These are phyloP conservation scores for Lasioglossum albipes DNA, from an alignment of 1,140 invertebrate species.

Conservation along the genomic window DNA sequence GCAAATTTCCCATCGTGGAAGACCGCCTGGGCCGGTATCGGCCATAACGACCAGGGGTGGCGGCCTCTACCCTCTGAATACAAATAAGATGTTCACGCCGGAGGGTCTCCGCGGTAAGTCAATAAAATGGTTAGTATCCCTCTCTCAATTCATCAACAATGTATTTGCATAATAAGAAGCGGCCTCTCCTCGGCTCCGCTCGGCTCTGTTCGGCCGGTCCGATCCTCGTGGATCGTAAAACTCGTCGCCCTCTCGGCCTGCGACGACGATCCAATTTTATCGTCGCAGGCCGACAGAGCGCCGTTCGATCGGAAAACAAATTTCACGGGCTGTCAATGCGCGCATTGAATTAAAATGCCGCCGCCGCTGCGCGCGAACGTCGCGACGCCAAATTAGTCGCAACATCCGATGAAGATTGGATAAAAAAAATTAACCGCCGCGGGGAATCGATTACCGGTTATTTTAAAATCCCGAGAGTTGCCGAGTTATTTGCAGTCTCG, in stretches of 20 bases:
- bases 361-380: neutral
- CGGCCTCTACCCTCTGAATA: conserved; percentile 53
- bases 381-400: conserved; percentile 30
- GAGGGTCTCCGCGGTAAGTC: conserved; percentile 30
- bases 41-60: conserved; percentile 42
- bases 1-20: conserved; percentile 52
- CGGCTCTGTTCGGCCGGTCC: too few relatives aligned
- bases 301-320: conserved; percentile 30
- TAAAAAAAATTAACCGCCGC: conserved; percentile 26
- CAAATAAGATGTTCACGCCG: conserved; percentile 58
- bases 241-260: conserved; percentile 1
- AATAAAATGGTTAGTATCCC: conserved; percentile 54
- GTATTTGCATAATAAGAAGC: conserved; percentile 38
- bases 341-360: conserved; percentile 36
- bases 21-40: conserved; percentile 20
- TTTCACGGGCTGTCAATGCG: conserved; percentile 41
- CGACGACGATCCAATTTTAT: conserved; percentile 27
- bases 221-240: conserved; percentile 10
- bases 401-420: conserved; percentile 9
- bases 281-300: neutral
- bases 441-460: conserved; percentile 3
- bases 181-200: neutral
- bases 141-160: conserved; percentile 49
- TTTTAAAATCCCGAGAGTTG: neutral
- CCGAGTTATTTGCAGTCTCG: neutral